A percentile compares a stretch with the other conserved stretches of the same genome.
phyloP scores from a whole-genome alignment of 2,797 vertebrate genomes.

The Somateria mollissima region DNA sequence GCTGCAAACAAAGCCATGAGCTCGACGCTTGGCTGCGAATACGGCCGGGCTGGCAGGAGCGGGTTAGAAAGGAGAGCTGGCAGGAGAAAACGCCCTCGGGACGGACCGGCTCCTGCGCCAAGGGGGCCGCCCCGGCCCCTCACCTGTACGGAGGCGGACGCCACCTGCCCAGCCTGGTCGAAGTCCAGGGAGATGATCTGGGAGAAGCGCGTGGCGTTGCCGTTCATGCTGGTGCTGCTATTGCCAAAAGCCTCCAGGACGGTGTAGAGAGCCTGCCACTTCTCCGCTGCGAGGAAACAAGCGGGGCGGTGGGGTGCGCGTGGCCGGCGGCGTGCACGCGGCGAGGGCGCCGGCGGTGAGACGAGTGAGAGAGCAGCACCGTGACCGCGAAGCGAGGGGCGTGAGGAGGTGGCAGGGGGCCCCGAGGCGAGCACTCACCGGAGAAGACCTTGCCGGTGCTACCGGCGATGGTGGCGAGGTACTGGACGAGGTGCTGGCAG shows the following conservation, averaged over 20 bases:
- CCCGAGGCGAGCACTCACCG: constrained; percentile 77
- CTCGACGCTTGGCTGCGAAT: not conserved
- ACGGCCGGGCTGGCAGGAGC: accelerated
- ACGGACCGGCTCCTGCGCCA: accelerated
- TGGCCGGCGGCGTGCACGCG: not conserved
- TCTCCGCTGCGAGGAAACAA: constrained; percentile 86
- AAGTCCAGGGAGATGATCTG: constrained; percentile 97
- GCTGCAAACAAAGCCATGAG: not conserved
- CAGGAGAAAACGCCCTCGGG: not conserved
- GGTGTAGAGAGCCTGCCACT: constrained; percentile 96
- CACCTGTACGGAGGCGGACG: constrained; percentile 96
- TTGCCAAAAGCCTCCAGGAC: constrained; percentile 97
- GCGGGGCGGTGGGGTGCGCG: constrained; percentile 14
- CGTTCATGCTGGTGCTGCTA: constrained; percentile 89
- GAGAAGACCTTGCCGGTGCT: constrained; percentile 94
- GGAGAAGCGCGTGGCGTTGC: constrained; percentile 93
- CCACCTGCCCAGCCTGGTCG: constrained; percentile 96
- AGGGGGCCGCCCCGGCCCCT: not conserved
- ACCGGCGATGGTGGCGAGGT: constrained; percentile 91
- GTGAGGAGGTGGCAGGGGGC: accelerated
- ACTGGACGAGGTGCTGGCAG: constrained; percentile 95
- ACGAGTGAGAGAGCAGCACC: not conserved
- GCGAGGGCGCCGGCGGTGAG: not conserved
- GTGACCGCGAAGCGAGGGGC: not conserved
- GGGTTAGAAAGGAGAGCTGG: not conserved